These are phyloP conservation scores for Symphodus melops DNA, from an alignment of 2,113 vertebrate genomes.

Conservation along the genomic window DNA sequence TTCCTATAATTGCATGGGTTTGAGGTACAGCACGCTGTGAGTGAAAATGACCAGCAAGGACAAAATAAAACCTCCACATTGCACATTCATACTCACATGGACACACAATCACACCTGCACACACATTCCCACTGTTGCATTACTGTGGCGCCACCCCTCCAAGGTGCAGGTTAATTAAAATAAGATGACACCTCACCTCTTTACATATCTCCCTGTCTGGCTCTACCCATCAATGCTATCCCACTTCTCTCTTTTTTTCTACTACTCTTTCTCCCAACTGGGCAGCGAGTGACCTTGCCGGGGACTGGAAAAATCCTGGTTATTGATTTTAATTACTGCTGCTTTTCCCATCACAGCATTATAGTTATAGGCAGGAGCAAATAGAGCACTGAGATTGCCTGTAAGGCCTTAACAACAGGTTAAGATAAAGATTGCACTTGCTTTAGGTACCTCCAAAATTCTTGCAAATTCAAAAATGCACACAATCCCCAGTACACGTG, in stretches of 20 bases:
- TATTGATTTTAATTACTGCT: constrained; percentile 99
- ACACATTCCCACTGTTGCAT: constrained; percentile 35
- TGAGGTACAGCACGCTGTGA: constrained; percentile 19
- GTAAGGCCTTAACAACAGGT: constrained; percentile 28
- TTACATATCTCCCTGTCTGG: constrained; percentile 79
- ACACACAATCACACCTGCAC: constrained; percentile 24
- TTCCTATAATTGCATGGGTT: constrained; percentile 6
- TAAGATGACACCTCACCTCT: constrained; percentile 86
- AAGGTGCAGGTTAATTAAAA: constrained; percentile 88
- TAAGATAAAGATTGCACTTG: constrained; percentile 3
- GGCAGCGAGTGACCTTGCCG: constrained; percentile 91
- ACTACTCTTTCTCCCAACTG: constrained; percentile 51
- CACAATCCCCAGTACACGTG: constrained; percentile 41
- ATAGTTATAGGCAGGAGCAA: constrained; percentile 86
- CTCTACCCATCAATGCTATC: constrained; percentile 84
- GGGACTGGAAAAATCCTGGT: constrained; percentile 88
- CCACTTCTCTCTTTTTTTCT: constrained; percentile 60
- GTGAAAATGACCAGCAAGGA: constrained; percentile 55
- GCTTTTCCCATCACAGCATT: constrained; percentile 89
- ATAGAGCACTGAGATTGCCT: constrained; percentile 82
- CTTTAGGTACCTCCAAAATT: constrained; percentile 42
- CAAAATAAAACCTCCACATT: constrained; percentile 43
- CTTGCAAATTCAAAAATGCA: constrained; percentile 45
- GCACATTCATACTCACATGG: constrained; percentile 20
- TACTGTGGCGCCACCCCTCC: constrained; percentile 54